Conservation (phyloP, 2,113 vertebrate species). For the Phalacrocorax carbo region DNA sequence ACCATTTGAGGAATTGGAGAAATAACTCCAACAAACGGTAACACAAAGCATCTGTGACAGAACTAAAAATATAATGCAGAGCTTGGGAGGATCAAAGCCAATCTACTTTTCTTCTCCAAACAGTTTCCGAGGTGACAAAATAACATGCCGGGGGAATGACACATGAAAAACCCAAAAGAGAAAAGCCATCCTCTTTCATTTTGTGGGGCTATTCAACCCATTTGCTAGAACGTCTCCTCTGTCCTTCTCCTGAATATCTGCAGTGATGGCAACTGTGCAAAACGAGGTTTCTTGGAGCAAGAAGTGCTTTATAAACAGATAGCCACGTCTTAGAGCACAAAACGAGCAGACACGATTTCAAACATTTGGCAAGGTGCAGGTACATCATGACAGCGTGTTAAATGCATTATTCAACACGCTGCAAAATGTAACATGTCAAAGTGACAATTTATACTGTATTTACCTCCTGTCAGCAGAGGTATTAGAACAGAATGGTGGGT, state of each 20-base stretch:
- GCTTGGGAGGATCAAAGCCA: background rate
- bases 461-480: background rate
- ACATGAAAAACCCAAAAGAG: background rate
- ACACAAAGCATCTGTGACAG: background rate
- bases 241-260: background rate
- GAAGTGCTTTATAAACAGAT: background rate
- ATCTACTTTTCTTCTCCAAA: background rate
- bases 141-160: background rate
- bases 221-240: background rate
- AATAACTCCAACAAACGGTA: background rate
- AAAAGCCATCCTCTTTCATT: background rate
- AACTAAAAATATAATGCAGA: background rate
- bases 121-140: background rate
- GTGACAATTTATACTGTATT: background rate
- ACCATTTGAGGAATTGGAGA: background rate
- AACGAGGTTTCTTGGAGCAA: background rate
- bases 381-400: background rate
- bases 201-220: background rate
- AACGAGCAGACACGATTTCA: background rate
- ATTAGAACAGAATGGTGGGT: background rate
- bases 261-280: background rate
- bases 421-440: background rate
- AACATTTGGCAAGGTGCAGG: background rate
- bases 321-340: background rate
- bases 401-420: constrained; percentile 47